Evolutionary conservation across 2,113 vertebrate genomes (phyloP).

Genomic region (Amphiprion ocellaris): DNA sequence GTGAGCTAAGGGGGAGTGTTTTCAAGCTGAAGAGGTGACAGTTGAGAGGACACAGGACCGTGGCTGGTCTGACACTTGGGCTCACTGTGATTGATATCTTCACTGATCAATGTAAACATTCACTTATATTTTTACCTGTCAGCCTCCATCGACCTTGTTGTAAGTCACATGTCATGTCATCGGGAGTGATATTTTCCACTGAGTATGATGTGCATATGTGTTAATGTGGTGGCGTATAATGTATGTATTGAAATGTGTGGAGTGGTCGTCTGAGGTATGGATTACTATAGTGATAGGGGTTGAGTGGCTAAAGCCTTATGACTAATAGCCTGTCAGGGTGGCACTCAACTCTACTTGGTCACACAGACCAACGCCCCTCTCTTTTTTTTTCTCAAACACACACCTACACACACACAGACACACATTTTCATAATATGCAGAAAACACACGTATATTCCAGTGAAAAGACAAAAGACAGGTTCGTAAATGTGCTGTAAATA

Average conservation of each 20-base stretch:
- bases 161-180: slow-evolving; percentile 57
- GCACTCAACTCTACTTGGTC: slow-evolving; percentile 91
- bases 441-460: too few relatives aligned
- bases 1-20: slow-evolving; percentile 1
- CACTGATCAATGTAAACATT: slow-evolving; percentile 59
- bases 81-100: slow-evolving; percentile 52
- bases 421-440: background rate
- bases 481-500: too few relatives aligned
- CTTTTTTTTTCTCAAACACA: slow-evolving; percentile 4
- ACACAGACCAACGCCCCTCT: slow-evolving; percentile 91
- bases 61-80: slow-evolving; percentile 5
- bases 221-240: slow-evolving; percentile 49
- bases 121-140: slow-evolving; percentile 66
- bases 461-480: too few relatives aligned
- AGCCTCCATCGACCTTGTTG: slow-evolving; percentile 70
- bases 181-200: slow-evolving; percentile 54
- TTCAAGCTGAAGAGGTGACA: slow-evolving; percentile 28
- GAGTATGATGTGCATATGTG: slow-evolving; percentile 55
- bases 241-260: slow-evolving; percentile 65
- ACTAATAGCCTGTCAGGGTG: slow-evolving; percentile 97
- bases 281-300: slow-evolving; percentile 91
- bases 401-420: background rate
- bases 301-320: slow-evolving; percentile 92
- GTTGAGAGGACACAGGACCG: slow-evolving; percentile 22
- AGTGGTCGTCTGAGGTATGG: slow-evolving; percentile 90